Percentiles rank a stretch among this genome's conserved stretches.
Evolutionary conservation across 1,140 invertebrate species (phyloP).

Genomic region (Heliconius nattereri): DNA sequence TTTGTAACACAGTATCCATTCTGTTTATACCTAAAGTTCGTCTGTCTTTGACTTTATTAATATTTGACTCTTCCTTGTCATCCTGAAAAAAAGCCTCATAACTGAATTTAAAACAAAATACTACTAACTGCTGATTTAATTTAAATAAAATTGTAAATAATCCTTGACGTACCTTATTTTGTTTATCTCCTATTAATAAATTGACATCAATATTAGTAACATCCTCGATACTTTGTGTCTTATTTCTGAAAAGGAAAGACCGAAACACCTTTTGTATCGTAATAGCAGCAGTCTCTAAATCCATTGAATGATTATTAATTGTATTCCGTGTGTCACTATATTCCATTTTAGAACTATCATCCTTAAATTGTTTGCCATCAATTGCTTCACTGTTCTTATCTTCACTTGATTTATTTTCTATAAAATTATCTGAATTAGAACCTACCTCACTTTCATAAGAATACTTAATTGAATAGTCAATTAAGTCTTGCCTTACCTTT

Average conservation of each 20-base stretch:
- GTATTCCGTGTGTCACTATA: constrained; percentile 31
- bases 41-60: constrained; percentile 57
- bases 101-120: constrained; percentile 2
- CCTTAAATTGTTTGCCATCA: background rate
- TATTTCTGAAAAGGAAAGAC: constrained; percentile 71
- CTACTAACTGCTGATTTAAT: background rate
- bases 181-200: constrained; percentile 54
- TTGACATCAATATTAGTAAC: constrained; percentile 54
- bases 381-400: background rate
- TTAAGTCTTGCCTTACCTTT: background rate
- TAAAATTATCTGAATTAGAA: background rate
- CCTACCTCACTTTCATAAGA: background rate
- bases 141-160: background rate
- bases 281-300: constrained; percentile 72
- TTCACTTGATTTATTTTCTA: background rate
- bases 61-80: constrained; percentile 40
- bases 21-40: constrained; percentile 60
- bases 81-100: constrained; percentile 41
- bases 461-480: background rate
- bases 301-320: constrained; percentile 54
- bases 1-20: constrained; percentile 76
- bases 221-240: constrained; percentile 70
- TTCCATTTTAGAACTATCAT: background rate
- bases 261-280: constrained; percentile 78
- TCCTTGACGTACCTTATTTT: constrained; percentile 51